Percentiles rank a stretch among this genome's conserved stretches.
phyloP scores from a whole-genome alignment of 2,797 vertebrate genomes.

The Lutra lutra region DNA sequence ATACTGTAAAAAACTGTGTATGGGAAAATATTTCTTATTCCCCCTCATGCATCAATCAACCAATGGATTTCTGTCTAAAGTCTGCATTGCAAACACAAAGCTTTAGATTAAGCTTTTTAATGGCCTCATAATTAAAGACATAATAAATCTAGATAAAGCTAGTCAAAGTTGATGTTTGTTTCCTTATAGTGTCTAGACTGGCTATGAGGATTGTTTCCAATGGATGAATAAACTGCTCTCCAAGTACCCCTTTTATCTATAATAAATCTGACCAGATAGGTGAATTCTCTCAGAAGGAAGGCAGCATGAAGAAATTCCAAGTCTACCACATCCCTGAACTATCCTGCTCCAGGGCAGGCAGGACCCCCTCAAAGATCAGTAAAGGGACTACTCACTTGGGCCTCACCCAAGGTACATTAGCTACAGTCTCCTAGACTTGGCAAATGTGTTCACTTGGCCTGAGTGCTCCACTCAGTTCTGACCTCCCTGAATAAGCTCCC shows the following conservation, averaged over 20 bases:
- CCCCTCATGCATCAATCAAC: neutral
- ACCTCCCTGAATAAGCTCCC: neutral
- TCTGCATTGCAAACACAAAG: neutral
- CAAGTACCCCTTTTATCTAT: neutral
- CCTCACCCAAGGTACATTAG: neutral
- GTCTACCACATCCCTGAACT: neutral
- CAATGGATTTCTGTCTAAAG: neutral
- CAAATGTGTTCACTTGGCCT: neutral
- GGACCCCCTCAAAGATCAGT: neutral
- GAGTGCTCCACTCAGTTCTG: neutral
- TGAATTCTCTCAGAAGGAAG: neutral
- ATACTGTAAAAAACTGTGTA: neutral
- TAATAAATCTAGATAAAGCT: neutral
- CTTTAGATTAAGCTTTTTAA: conserved; percentile 23
- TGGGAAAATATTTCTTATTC: conserved; percentile 20
- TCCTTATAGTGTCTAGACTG: neutral
- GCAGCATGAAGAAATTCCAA: neutral
- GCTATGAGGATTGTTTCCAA: neutral
- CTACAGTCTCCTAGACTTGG: neutral
- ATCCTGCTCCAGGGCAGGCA: neutral
- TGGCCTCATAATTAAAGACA: conserved; percentile 13
- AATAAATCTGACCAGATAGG: neutral
- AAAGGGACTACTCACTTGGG: neutral
- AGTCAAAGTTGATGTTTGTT: neutral
- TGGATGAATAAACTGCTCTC: neutral